Evolutionary conservation across 2,797 vertebrate species (phyloP), one percentile per base, ranked within the genome.

Genomic region (Menidia menidia): DNA sequence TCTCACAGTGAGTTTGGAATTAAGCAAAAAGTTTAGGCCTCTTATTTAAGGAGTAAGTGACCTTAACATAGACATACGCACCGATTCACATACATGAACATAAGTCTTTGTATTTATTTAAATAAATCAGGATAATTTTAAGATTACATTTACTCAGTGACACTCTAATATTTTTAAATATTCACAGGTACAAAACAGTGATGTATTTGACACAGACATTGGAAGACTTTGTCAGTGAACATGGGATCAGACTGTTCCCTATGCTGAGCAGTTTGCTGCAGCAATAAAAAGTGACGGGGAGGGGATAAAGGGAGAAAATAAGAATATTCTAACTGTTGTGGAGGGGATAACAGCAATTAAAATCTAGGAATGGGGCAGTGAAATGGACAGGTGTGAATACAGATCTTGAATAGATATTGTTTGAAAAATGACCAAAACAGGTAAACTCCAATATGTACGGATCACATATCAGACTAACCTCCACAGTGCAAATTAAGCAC

Each of bases 221-320:
- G 8, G 1, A 19, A 15, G 6, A 11, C 52, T 11, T 13, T 9
- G 2, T 9, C 19, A 18, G 30, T 19, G 19, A 47, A 18, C 1
- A 25, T 14, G 60, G 56, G 70, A 10, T 35, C 33, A 71, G 67
- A 51, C 61, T 48, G 55, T 59, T 75, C 65, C 71, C 55, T 50
- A 8, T 42, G 15, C 62, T 82, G 77, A 81, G 19, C 73, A 71
- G 76, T 78, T 81, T 73, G 64, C 77, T 58, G 58, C 60, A 60
- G 75, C 54, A 77, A 83, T 86, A 84, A 81, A 84, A 82, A 60
- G 44, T 25, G 61, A 68, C 61, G 59, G 76, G 19, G 52, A 51
- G 60, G 68, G 47, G 57, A 75, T 65, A 52, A 53, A 58, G 71
- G 82, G 82, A 86, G 51, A 77, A 72, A 12, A 60, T 60, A 63